Evolutionary conservation across 2,113 vertebrate genomes (phyloP).

Genomic region (Ceyx margarethae): DNA sequence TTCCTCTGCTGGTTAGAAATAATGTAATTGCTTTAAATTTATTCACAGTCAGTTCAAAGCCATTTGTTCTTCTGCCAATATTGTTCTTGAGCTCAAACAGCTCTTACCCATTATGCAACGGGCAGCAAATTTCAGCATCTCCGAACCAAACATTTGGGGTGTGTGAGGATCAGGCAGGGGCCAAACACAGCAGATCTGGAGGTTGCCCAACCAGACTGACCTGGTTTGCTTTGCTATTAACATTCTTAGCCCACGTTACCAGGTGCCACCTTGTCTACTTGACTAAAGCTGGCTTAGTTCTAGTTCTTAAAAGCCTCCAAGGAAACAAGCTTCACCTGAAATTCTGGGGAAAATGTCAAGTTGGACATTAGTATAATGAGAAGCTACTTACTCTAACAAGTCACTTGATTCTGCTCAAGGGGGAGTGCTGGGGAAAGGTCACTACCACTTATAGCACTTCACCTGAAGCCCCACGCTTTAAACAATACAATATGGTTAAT

Average conservation of each 20-base stretch:
- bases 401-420: neutral
- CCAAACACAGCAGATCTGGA: neutral
- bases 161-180: neutral
- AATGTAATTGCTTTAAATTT: conserved; percentile 50
- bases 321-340: neutral
- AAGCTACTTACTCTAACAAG: neutral
- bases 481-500: neutral
- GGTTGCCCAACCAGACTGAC: neutral
- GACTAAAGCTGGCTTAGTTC: neutral
- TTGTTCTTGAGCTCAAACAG: conserved; percentile 21
- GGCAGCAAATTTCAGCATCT: neutral
- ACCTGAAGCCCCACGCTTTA: neutral
- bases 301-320: neutral
- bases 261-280: neutral
- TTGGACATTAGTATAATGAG: neutral
- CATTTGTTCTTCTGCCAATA: conserved; percentile 48
- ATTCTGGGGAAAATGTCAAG: neutral
- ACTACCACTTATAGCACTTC: neutral
- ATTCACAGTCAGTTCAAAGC: conserved; percentile 41
- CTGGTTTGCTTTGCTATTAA: neutral
- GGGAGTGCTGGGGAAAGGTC: neutral
- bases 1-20: conserved; percentile 21
- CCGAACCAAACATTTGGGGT: neutral
- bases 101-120: neutral
- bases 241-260: neutral